Base-by-base conservation (phyloP, 2,888 invertebrate species). In the Macrophya annulata region DNA sequence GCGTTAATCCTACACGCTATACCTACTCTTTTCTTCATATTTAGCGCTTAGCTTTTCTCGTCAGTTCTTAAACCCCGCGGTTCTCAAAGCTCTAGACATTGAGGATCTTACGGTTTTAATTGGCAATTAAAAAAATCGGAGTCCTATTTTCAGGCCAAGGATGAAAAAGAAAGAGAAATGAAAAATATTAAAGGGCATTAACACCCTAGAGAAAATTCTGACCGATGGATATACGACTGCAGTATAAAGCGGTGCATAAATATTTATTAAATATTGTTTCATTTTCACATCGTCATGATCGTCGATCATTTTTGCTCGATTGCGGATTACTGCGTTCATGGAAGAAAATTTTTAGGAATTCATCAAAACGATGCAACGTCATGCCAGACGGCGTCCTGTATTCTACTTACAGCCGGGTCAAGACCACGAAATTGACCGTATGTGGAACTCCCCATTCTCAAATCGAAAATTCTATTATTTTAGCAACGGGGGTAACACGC, bases 381-480 rank as follows among this genome's bases (percentile, higher is more conserved):
- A 89, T 88, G 90, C 89, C 90, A 89, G 89, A 88, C 89, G 89
- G 90, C 87, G 88, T 89, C 88, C 31, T 31, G 87, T 84, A 85
- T 86, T 88, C 88, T 86, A 85, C 85, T 87, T n/a, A n/a, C 86
- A 85, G 86, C 88, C 43, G 48, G 88, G 89, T 89, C 89, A 88
- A 88, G 88, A 87, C 88, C 84, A 82, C 88, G 90, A 89, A 89
- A 89, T 90, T 89, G 89, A 88, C 87, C 90, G 89, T 62, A 62
- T 62, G 81, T 37, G 51, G 55, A 6, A 55, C 85, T 85, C 48
- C 45, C 81, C n/a, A n/a, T 45, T 43, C 43, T 43, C 45, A 10
- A 12, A 45, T 71, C n/a, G 12, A 43, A 1, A 31, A 1, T 10
- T 62, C 81, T 43, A 43, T 65, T 81, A 62, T 65, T 81, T 40